Evolutionary conservation across 2,113 vertebrate genomes (phyloP).

Genomic region (Aptenodytes forsteri): DNA sequence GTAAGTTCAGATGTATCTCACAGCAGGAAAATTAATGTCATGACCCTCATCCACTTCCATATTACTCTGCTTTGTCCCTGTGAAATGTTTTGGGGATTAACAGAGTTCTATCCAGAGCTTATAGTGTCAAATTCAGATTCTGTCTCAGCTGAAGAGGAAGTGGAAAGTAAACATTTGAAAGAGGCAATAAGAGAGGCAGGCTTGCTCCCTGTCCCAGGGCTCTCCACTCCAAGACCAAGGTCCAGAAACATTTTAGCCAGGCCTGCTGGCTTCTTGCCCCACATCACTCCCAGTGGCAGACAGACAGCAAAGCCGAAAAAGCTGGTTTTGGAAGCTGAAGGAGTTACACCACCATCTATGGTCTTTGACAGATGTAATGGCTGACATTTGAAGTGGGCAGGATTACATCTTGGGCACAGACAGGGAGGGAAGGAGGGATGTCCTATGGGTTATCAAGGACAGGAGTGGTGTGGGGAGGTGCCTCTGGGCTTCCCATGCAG

Average conservation of each 20-base stretch:
- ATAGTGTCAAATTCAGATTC: neutral
- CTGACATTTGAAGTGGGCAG: neutral
- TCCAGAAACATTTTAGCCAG: neutral
- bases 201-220: neutral
- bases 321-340: neutral
- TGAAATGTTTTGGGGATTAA: neutral
- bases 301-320: neutral
- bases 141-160: neutral
- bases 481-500: neutral
- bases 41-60: neutral
- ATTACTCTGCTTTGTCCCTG: neutral
- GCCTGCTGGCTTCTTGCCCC: neutral
- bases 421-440: neutral
- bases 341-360: neutral
- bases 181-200: neutral
- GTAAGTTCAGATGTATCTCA: neutral
- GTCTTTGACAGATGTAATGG: neutral
- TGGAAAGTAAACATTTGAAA: constrained; percentile 1
- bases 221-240: neutral
- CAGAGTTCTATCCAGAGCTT: neutral
- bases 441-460: neutral
- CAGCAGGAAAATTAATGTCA: neutral
- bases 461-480: neutral
- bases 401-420: neutral
- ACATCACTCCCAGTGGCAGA: neutral